Base-by-base conservation (phyloP, 2,797 vertebrate genomes). In the Tarsius wallacei region DNA sequence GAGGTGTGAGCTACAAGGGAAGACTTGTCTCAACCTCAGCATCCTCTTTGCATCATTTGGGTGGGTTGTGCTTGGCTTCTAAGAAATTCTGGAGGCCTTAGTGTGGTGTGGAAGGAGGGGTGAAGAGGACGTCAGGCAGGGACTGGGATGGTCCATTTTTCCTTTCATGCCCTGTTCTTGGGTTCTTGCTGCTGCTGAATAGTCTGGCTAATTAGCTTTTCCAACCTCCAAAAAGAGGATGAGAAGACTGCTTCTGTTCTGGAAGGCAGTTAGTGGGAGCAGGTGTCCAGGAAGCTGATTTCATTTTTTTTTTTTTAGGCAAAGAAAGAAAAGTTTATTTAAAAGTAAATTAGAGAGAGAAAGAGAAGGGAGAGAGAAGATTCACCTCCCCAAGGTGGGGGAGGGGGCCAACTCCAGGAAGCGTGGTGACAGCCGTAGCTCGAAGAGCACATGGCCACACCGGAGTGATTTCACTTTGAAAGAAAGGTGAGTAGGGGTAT, bases 21-120 rank as follows among this genome's bases (percentile, higher is more conserved):
- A 88, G 90, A n/a, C 90, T 80, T 0, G 0, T 73, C 33, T 97
- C 61, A 97, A 90, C 91, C 76, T 83, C 97, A 74, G 82, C 73
- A 95, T 96, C 96, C 97, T 98, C 71, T 97, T 86, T 94, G 49
- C 88, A 91, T 94, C 82, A n/a, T 80, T 94, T 10, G 31, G 74
- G 83, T 81, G 49, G 53, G 47, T 76, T 51, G 10, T 59, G 12
- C 61, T 80, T 64, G 36, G 47, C 24, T 74, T 96, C 94, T 97
- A 96, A 83, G 94, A 98, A 98, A 93, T 10, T 76, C 47, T n/a
- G 31, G 31, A 55, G 10, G 57, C 47, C 64, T 49, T 26, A 63
- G 5, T 17, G 71, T 73, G 71, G 28, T 73, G 61, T 86, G 33
- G 87, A 73, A 90, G 59, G 36, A 13, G 57, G 31, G 33, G 24